Percentiles rank a stretch among this genome's conserved stretches.
Conservation (phyloP, 2,888 invertebrate genomes). For the Phytoseiulus persimilis region DNA sequence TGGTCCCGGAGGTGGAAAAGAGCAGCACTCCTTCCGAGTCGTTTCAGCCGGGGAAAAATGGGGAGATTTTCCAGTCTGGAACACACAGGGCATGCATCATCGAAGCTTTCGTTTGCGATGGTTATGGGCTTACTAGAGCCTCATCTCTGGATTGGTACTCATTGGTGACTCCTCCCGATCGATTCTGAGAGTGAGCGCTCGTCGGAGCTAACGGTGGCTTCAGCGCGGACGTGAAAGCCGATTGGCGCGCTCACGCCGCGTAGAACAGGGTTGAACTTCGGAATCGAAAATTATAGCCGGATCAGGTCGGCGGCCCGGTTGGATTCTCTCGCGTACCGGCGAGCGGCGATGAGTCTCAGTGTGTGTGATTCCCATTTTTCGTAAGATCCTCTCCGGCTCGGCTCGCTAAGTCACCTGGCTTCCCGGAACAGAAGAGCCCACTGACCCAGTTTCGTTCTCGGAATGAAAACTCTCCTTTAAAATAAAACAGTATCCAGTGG, state of each 20-base stretch:
- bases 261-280: background rate
- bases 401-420: background rate
- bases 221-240: background rate
- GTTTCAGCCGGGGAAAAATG: too few species aligned
- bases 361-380: background rate
- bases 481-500: slow-evolving; percentile 5
- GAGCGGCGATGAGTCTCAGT: background rate
- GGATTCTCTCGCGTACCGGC: background rate
- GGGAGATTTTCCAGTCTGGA: too few species aligned
- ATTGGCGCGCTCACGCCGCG: too few species aligned
- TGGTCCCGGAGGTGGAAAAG: too few species aligned
- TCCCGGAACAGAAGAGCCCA: slow-evolving; percentile 5
- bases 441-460: slow-evolving; percentile 5
- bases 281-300: background rate
- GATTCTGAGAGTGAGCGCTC: too few species aligned
- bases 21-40: too few species aligned
- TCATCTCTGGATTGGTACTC: too few species aligned
- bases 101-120: too few species aligned
- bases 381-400: background rate
- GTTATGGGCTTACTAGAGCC: too few species aligned
- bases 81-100: too few species aligned
- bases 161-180: too few species aligned
- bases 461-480: background rate
- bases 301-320: background rate
- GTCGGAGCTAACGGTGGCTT: background rate